Evolutionary conservation across 2,888 invertebrate species (phyloP).

Genomic region (Xylota segnis): DNA sequence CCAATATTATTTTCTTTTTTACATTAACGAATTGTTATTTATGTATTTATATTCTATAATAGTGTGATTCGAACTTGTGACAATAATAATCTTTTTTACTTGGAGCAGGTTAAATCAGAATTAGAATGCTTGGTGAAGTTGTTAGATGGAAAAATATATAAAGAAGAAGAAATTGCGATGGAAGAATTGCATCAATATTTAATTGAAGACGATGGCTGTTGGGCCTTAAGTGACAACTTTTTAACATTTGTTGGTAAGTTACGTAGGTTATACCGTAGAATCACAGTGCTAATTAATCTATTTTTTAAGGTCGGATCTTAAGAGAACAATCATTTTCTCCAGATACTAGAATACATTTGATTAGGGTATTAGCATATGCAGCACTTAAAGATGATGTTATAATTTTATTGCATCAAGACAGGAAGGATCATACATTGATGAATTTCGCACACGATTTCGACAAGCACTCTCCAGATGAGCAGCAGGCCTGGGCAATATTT

Average conservation of each 20-base stretch:
- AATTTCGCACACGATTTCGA: slow-evolving; percentile 94
- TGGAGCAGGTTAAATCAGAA: slow-evolving; percentile 88
- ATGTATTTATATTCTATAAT: too few relatives aligned
- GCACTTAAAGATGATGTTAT: slow-evolving; percentile 96
- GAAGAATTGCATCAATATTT: slow-evolving; percentile 95
- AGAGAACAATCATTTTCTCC: slow-evolving; percentile 87
- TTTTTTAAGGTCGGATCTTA: slow-evolving; percentile 86
- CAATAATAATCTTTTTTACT: too few relatives aligned
- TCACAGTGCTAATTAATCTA: neutral
- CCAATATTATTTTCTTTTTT: too few relatives aligned
- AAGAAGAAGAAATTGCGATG: slow-evolving; percentile 90
- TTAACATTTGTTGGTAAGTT: slow-evolving; percentile 88
- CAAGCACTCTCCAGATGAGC: slow-evolving; percentile 89
- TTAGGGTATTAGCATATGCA: slow-evolving; percentile 90
- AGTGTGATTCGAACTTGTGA: too few relatives aligned
- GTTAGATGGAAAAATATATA: slow-evolving; percentile 89
- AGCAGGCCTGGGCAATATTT: slow-evolving; percentile 91
- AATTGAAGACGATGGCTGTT: slow-evolving; percentile 95
- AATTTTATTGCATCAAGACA: slow-evolving; percentile 94
- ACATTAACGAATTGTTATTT: too few relatives aligned
- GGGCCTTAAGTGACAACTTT: slow-evolving; percentile 96
- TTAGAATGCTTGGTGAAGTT: slow-evolving; percentile 89
- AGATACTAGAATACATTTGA: slow-evolving; percentile 87
- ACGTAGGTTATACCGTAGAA: neutral
- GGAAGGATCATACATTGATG: slow-evolving; percentile 94